These are phyloP conservation scores for Drosophila parabipectinata DNA, from an alignment of 1,140 invertebrate species.

Conservation along the genomic window DNA sequence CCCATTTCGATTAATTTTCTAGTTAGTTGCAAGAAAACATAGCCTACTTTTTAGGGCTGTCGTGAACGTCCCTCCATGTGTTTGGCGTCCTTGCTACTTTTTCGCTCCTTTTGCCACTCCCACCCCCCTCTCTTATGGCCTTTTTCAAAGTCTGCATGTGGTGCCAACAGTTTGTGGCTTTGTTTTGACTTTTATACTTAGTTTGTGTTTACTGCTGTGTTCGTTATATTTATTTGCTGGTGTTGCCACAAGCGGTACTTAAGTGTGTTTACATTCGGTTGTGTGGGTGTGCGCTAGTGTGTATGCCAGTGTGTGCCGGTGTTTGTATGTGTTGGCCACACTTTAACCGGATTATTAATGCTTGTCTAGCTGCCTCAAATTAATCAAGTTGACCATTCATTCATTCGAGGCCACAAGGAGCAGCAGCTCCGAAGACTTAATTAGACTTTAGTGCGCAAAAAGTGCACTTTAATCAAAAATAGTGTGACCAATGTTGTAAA, in stretches of 20 bases:
- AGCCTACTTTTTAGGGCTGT: slow-evolving; percentile 61
- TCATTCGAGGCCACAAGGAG: slow-evolving; percentile 49
- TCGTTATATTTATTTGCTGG: slow-evolving; percentile 53
- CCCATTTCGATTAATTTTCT: background rate
- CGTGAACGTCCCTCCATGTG: slow-evolving; percentile 32
- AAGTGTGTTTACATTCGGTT: slow-evolving; percentile 68
- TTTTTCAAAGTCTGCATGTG: slow-evolving; percentile 14
- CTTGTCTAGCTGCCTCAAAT: slow-evolving; percentile 79
- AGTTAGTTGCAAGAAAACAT: slow-evolving; percentile 52
- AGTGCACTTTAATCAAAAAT: slow-evolving; percentile 47
- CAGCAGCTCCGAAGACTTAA: slow-evolving; percentile 66
- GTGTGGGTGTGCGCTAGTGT: slow-evolving; percentile 19
- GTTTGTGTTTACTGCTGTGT: slow-evolving; percentile 74
- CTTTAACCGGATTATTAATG: slow-evolving; percentile 81
- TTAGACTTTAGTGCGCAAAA: slow-evolving; percentile 71
- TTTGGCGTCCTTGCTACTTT: background rate
- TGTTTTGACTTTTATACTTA: slow-evolving; percentile 81
- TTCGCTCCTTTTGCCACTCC: background rate
- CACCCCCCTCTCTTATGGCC: background rate
- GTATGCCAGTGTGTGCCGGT: background rate
- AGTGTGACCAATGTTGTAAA: background rate
- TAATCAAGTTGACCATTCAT: slow-evolving; percentile 81
- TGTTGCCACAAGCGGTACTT: slow-evolving; percentile 75
- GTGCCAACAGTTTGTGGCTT: slow-evolving; percentile 79
- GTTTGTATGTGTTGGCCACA: slow-evolving; percentile 55